phyloP scores from a whole-genome alignment of 2,888 invertebrate species.

The Achlya flavicornis region DNA sequence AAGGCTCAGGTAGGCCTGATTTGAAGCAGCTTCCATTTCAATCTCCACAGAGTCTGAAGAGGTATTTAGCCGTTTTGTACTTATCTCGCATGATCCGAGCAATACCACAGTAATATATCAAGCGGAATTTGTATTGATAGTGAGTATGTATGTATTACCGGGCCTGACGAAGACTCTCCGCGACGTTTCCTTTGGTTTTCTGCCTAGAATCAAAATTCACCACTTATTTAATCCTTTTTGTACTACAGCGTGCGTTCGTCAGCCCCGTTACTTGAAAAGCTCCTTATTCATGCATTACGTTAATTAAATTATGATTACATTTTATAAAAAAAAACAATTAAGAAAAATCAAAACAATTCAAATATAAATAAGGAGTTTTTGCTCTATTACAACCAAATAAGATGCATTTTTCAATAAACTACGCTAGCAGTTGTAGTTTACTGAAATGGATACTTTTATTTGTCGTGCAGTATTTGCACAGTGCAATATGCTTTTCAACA shows the following conservation, averaged over 20 bases:
- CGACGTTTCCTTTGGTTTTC: constrained; percentile 61
- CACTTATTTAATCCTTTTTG: constrained; percentile 45
- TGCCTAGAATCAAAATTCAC: constrained; percentile 60
- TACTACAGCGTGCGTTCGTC: constrained; percentile 55
- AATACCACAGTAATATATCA: constrained; percentile 21
- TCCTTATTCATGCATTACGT: constrained; percentile 41
- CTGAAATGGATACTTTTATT: constrained; percentile 40
- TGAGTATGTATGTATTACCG: constrained; percentile 52
- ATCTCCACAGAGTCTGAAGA: neutral
- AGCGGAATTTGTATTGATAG: constrained; percentile 42
- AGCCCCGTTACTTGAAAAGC: constrained; percentile 56
- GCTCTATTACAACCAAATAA: constrained; percentile 37
- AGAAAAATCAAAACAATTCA: constrained; percentile 11
- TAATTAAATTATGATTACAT: constrained; percentile 1
- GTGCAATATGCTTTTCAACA: constrained; percentile 26
- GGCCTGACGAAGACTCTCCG: constrained; percentile 61
- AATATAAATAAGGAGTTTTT: constrained; percentile 52
- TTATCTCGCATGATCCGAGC: constrained; percentile 4
- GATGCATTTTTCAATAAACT: constrained; percentile 29
- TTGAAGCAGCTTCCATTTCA: constrained; percentile 4
- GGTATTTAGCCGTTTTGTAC: neutral
- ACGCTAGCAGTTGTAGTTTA: constrained; percentile 27
- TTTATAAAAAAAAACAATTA: constrained; percentile 13
- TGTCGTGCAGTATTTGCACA: constrained; percentile 45
- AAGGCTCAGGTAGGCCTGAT: neutral